Evolutionary conservation across 2,113 vertebrate species (phyloP), one percentile per base, ranked within the genome.

Genomic region (Lagopus leucura): DNA sequence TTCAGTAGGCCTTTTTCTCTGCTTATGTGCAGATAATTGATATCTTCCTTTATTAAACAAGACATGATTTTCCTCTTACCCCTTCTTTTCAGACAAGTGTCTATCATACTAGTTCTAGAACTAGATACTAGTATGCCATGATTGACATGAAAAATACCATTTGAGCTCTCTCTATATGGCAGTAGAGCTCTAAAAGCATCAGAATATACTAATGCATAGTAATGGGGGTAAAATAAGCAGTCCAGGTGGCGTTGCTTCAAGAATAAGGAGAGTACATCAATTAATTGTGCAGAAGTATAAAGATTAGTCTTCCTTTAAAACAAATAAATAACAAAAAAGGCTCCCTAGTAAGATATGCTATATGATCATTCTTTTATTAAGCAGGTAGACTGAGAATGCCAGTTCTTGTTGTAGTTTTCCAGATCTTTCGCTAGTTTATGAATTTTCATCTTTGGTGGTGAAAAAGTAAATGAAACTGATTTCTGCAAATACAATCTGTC

Each of bases 261-360:
- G 38, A 66, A 40, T 48, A 42, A 69, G 3, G 18, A 42, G 66
- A 36, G 2, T 55, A 4, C 20, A 78, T 19, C 13, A 34, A 16
- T 54, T 27, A 43, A 47, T 36, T 47, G 8, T 18, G 7, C 67
- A 67, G 40, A 74, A 86, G 8, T 57, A 38, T 30, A 54, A 65
- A 52, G 20, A 3, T 5, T 15, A 54, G 20, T 58, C 7, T 64
- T 32, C 47, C 2, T 21, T 40, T 14, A 14, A 43, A 27, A 28
- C 7, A 50, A 60, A 42, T 6, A 50, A 66, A 34, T 7, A 32
- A 36, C 12, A 57, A 8, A 55, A 55, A 55, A 55, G 13, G 28
- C 6, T 15, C 3, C 18, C 4, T 70, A 18, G 24, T 58, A 36
- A 34, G 48, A 14, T 21, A 20, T 34, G 25, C 20, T 0, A 0